Conservation (phyloP, 2,797 vertebrate species). For the Amphiprion clarkii region DNA sequence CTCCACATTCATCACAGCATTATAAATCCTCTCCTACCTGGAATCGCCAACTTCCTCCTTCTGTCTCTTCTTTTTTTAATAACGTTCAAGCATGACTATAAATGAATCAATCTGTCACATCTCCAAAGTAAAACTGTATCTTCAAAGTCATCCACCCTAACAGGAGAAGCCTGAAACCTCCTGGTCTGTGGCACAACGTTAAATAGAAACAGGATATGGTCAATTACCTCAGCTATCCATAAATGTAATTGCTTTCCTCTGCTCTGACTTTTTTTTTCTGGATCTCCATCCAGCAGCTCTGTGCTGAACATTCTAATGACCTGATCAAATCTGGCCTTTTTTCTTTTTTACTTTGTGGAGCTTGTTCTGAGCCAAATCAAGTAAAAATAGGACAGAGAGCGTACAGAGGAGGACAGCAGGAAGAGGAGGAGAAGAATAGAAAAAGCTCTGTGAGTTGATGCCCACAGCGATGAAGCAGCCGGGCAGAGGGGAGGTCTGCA, state of each 20-base stretch:
- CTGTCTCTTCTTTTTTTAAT: constrained; percentile 11
- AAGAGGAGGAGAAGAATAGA: constrained; percentile 29
- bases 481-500: constrained; percentile 3
- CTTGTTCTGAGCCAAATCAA: constrained; percentile 32
- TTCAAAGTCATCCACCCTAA: constrained; percentile 35
- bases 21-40: constrained; percentile 4
- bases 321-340: constrained; percentile 18
- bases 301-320: constrained; percentile 8
- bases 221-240: constrained; percentile 62
- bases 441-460: constrained; percentile 6
- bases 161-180: constrained; percentile 15
- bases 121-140: constrained; percentile 36
- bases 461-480: constrained; percentile 26
- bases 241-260: constrained; percentile 65
- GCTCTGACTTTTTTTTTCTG: constrained; percentile 38
- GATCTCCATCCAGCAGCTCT: constrained; percentile 22
- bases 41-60: background rate
- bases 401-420: constrained; percentile 26
- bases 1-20: background rate
- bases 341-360: constrained; percentile 9
- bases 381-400: constrained; percentile 28
- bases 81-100: constrained; percentile 15
- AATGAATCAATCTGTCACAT: constrained; percentile 42
- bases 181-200: constrained; percentile 31
- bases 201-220: constrained; percentile 64